Base-by-base conservation (phyloP, 1,140 invertebrate genomes). In the Drosophila teissieri region DNA sequence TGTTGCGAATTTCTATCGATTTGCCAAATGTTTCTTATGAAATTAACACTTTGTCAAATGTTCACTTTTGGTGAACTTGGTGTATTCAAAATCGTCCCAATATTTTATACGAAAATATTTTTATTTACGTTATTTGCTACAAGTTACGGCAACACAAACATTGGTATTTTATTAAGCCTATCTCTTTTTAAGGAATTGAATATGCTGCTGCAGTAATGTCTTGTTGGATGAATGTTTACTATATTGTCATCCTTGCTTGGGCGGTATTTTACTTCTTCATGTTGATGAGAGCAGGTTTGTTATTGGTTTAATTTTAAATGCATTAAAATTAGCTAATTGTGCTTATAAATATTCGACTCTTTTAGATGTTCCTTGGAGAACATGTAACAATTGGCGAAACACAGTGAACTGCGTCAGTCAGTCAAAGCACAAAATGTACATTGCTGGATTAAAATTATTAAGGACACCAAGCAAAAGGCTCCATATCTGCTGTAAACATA, bases 141-240 rank as follows among this genome's bases (percentile, higher is more conserved):
- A 10, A 31, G 31, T 31, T 2, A 31, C 7, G 31, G 6, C 6
- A 8, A 31, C 27, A 31, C 8, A 31, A 31, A 31, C 27, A 31
- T 7, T 31, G 6, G 6, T 31, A 31, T 31, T 2, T 31, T 7
- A n/a, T 31, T 22, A 2, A 22, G 19, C 19, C 19, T 22, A 27
- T 27, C 27, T 27, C 27, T 31, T 31, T 31, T 31, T 17, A 19
- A 44, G 42, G 98, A 80, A 98, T 99, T 74, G 99, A 99, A 7
- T 99, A 99, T 92, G 98, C 98, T 3, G 98, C 98, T 1, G 98
- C 98, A 2, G 97, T 99, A 4, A 99, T 99, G 97, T 98, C 98
- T 0, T 99, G 98, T 88, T 99, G 98, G 98, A 97, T 99, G 94
- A 99, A 99, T 92, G 96, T 98, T 24, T 99, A 99, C 93, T 99